Base-by-base conservation (phyloP, 2,797 vertebrate genomes). In the Sebastiscus tertius region DNA sequence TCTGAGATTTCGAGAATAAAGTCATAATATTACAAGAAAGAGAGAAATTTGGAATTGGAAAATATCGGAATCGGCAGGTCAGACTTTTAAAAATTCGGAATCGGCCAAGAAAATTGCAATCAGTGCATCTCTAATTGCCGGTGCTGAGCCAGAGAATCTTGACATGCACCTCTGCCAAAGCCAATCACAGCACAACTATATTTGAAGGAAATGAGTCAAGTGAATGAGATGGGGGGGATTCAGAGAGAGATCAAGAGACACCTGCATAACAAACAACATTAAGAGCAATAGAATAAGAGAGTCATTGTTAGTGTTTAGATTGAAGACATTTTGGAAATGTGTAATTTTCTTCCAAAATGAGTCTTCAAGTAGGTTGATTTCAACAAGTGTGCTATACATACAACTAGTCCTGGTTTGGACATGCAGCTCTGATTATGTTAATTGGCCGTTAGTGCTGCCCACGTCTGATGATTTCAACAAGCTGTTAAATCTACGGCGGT, bases 381-480 rank as follows among this genome's bases (percentile, higher is more conserved):
- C 59, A 80, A 49, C 39, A 80, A 49, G 67, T 31, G 49, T 46
- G 62, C 59, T 26, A 12, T 22, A 12, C 36, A 36, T 63, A 60
- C 55, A 55, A 55, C 36, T 46, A 42, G 58, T 80, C 42, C 55
- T 31, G 27, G 29, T 79, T 46, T 42, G 42, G 62, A 69, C 16
- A 52, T 61, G 49, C 60, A 68, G 59, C 68, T 78, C 70, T 67
- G 36, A 66, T 34, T 74, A 6, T 72, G 70, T 71, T 83, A 86
- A 81, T 72, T 83, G 31, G 46, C 24, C 6, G 1, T 75, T 20
- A 59, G 12, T 39, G 73, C 26, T 56, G 54, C 75, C 27, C 49
- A 39, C 11, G 2, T 65, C 69, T 63, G 77, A 36, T 77, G 29
- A 69, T 82, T 74, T 74, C 58, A 81, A 42, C 75, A 76, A 72